Base-by-base conservation (phyloP, 2,797 vertebrate species). In the Spinus pinus region DNA sequence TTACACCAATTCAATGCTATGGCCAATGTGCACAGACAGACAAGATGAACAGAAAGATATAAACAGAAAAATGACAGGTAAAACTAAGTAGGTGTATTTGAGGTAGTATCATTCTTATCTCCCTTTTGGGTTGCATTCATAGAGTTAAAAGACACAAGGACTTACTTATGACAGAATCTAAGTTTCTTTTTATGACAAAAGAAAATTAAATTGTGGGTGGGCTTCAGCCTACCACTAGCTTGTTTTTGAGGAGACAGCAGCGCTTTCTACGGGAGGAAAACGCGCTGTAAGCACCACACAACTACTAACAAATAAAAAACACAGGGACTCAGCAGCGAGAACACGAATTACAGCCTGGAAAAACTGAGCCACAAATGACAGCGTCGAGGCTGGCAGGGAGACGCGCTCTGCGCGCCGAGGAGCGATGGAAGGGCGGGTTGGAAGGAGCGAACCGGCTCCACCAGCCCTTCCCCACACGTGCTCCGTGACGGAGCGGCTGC, bases 141-240 rank as follows among this genome's bases (percentile, higher is more conserved):
- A 41, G 33, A 61, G 15, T 5, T 7, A 62, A 49, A 23, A 67
- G 8, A 35, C 15, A 35, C 3, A 25, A 35, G 5, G 42, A 64
- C 12, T 60, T 35, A 27, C 2, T 70, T 53, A 25, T 12, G 30
- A 19, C 42, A 73, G 51, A 75, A 51, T 1, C 5, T 14, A 14
- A 50, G 6, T 7, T 10, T 37, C 4, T n/a, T 53, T n/a, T 9
- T 1, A 47, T 1, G 0, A 5, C 18, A 57, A 21, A n/a, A 33
- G 22, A 4, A 5, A 33, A 4, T 4, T 22, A 6, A 16, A 10
- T 7, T 0, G 13, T 4, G 20, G 1, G 1, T 9, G 23, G 10
- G 56, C 25, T 57, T 57, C 19, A 56, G 33, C 12, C 31, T 53
- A 27, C 5, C 33, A 54, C 20, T 16, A 10, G 54, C n/a, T 89